Conservation (phyloP, 92 coral and sea anemone genomes). For the Phenganax stokvisi region DNA sequence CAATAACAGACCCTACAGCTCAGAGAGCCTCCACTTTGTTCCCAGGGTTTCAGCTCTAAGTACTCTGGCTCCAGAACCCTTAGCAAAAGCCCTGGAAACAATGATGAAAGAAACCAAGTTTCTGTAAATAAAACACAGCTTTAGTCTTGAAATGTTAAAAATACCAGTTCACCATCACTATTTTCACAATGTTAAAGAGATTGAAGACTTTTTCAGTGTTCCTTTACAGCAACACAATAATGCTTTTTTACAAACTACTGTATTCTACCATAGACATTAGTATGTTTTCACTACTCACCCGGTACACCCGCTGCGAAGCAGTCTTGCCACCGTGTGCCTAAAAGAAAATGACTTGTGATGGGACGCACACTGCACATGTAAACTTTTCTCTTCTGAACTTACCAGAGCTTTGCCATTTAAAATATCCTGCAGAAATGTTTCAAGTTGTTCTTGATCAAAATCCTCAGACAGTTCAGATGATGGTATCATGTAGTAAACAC, state of each 20-base stretch:
- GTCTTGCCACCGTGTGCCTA: constrained; percentile 91
- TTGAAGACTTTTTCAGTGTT: too few species aligned
- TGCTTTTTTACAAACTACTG: not conserved
- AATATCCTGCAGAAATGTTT: constrained; percentile 63
- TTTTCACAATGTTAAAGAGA: too few species aligned
- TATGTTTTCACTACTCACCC: constrained; percentile 49
- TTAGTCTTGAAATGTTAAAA: too few species aligned
- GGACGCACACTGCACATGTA: not conserved
- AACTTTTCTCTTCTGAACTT: not conserved
- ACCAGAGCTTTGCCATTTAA: constrained; percentile 63
- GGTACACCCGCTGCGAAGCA: constrained; percentile 60
- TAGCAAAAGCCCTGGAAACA: too few species aligned
- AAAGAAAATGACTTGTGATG: not conserved
- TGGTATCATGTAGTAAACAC: constrained; percentile 66
- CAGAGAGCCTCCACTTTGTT: too few species aligned
- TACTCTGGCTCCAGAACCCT: too few species aligned
- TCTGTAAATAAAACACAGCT: too few species aligned
- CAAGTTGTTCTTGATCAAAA: constrained; percentile 58
- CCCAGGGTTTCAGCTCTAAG: too few species aligned
- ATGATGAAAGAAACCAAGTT: too few species aligned
- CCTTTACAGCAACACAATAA: too few species aligned
- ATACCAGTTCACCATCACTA: too few species aligned
- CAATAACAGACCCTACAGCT: too few species aligned
- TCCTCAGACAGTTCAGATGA: constrained; percentile 60
- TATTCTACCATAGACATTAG: not conserved